Evolutionary conservation across 2,797 vertebrate species (phyloP), one percentile per base, ranked within the genome.

Genomic region (Clamator glandarius): DNA sequence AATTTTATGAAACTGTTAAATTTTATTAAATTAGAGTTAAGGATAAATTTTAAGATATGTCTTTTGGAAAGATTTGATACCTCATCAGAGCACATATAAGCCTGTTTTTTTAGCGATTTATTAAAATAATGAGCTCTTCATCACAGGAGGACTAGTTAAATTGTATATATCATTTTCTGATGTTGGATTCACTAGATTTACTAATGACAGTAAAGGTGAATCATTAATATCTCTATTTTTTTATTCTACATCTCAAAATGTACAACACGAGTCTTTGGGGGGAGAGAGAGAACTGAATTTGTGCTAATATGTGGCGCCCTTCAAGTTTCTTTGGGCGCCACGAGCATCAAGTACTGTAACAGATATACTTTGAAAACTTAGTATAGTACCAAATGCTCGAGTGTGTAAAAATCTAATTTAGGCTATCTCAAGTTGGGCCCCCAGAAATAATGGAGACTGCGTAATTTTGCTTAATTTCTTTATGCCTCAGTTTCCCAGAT

Each of bases 71-170:
- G 51, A 78, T 85, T 88, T 89, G 80, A 52, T 96, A 95, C 97
- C 93, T 90, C 75, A 79, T 91, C 70, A 93, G 91, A 97, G 97
- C 94, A 96, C 88, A 93, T 97, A 97, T 95, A 74, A 41, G 87
- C 54, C 54, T n/a, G 86, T 82, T 58, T 50, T 75, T 97, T 86
- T 80, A 69, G 77, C 4, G 11, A 19, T 74, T 75, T 96, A 92
- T 92, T 95, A 90, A 93, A 89, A 84, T 48, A 91, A 98, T 96
- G 97, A 98, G 96, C 97, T 97, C 97, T 98, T 98, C 59, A 55
- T 92, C 64, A 84, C 61, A 66, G 91, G 89, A 88, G 77, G 84
- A 96, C 95, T 97, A 84, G 97, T 97, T 96, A 95, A 89, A 92
- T 79, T 87, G 66, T 91, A 77, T 97, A 96, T 96, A 19, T 94